phyloP scores from a whole-genome alignment of 2,113 vertebrate species.

The Pristiophorus japonicus region DNA sequence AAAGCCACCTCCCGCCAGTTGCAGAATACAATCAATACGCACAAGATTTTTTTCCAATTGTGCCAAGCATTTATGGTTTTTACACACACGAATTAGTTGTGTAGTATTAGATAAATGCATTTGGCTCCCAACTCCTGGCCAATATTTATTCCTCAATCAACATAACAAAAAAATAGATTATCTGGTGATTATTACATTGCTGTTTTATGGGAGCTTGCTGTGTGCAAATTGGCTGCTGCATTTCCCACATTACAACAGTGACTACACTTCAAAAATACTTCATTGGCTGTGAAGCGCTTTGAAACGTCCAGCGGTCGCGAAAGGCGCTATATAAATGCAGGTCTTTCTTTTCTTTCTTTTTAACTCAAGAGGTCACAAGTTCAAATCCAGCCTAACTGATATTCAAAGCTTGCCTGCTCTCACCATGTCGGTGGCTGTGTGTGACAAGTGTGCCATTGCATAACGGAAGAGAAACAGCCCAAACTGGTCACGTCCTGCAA shows the following conservation, averaged over 20 bases:
- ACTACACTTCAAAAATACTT: too few relatives aligned
- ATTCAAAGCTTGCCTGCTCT: not conserved
- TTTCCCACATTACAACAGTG: too few relatives aligned
- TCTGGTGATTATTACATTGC: too few relatives aligned
- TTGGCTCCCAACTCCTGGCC: not conserved
- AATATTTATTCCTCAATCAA: too few relatives aligned
- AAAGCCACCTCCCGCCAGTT: not conserved
- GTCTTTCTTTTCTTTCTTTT: too few relatives aligned
- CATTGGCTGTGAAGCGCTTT: too few relatives aligned
- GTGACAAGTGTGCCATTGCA: not conserved
- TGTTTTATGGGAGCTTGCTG: too few relatives aligned
- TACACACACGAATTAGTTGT: not conserved
- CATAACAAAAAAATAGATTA: too few relatives aligned
- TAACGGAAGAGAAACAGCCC: not conserved
- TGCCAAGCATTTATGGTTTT: not conserved
- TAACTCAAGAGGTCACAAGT: not conserved
- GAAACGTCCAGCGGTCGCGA: too few relatives aligned
- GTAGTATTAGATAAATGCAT: not conserved
- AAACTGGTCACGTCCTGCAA: not conserved
- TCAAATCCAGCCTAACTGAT: not conserved
- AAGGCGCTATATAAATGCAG: too few relatives aligned
- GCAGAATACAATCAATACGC: not conserved
- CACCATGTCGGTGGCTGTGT: not conserved
- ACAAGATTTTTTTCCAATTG: not conserved
- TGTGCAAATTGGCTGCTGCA: too few relatives aligned